These are phyloP conservation scores for Calephelis nemesis DNA, from an alignment of 1,140 invertebrate species.

Conservation along the genomic window DNA sequence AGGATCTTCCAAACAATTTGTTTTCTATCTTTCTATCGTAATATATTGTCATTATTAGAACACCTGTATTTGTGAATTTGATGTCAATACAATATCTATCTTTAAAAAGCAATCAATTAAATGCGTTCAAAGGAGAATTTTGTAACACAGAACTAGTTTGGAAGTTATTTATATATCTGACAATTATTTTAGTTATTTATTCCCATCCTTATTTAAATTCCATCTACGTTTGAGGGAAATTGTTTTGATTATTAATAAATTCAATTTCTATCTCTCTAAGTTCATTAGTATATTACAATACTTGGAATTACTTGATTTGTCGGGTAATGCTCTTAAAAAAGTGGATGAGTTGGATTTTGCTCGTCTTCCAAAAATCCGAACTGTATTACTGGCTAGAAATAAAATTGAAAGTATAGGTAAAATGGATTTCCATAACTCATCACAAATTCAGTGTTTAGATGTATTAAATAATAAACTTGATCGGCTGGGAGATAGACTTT, in stretches of 20 bases:
- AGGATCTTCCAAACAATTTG: constrained; percentile 84
- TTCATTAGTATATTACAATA: constrained; percentile 87
- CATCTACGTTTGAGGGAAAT: constrained; percentile 86
- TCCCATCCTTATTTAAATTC: constrained; percentile 90
- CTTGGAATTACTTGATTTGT: constrained; percentile 87
- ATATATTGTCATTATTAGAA: constrained; percentile 88
- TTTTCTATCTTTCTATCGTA: constrained; percentile 83
- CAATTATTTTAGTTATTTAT: constrained; percentile 88
- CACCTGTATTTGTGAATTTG: constrained; percentile 83
- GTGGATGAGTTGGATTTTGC: constrained; percentile 92
- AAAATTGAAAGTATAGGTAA: constrained; percentile 89
- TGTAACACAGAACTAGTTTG: constrained; percentile 86
- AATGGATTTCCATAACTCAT: constrained; percentile 93
- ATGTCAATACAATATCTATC: constrained; percentile 85
- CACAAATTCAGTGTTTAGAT: constrained; percentile 90
- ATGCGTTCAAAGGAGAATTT: constrained; percentile 88
- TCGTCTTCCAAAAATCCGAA: constrained; percentile 85
- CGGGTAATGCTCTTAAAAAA: constrained; percentile 86
- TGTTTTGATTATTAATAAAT: constrained; percentile 85
- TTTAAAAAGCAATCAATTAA: constrained; percentile 85
- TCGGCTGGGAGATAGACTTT: constrained; percentile 87
- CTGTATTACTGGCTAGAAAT: constrained; percentile 86
- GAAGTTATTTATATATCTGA: constrained; percentile 86
- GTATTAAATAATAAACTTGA: constrained; percentile 88
- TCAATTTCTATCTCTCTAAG: constrained; percentile 90